Base-by-base conservation (phyloP, 2,888 invertebrate species). In the Agriotes lineatus region DNA sequence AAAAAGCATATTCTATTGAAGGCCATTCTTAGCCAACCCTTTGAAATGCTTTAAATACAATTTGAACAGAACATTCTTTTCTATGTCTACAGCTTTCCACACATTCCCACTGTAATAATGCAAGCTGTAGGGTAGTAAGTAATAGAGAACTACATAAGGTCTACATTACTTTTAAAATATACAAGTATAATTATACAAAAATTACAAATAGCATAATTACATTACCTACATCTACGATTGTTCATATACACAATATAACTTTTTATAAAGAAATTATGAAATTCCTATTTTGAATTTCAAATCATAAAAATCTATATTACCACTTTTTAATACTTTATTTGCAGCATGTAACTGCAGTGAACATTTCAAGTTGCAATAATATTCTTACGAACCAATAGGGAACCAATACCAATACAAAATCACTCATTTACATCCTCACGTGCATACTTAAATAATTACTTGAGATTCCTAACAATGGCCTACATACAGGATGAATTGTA, bases 231-330 rank as follows among this genome's bases (percentile, higher is more conserved):
- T 48, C 62, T 67, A 62, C 20, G 25, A 54, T 62, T 57, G 57
- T 33, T 67, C 56, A 52, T 64, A 50, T 67, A 67, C 62, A 67
- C 20, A 67, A 62, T 57, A 67, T 50, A 60, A 56, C 45, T 59
- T 57, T 37, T 16, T 52, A 33, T 14, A 62, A 19, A 63, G n/a
- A 18, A 44, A 39, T 44, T 25, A n/a, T 44, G 45, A 19, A 45
- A 59, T 63, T 63, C 68, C 63, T 59, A 68, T 68, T 68, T 63
- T 68, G 63, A 63, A 63, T 67, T 67, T 60, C 67, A 67, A 56
- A 67, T 30, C 14, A 57, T 18, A 64, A 33, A 50, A n/a, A 6
- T 22, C 16, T 3, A 50, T 20, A 50, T 25, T 25, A 45, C 9
- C 16, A 45, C 1, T 20, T 52, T 20, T 56, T 64, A 64, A 64